These are phyloP conservation scores for Neodiprion virginianus DNA, from an alignment of 1,140 invertebrate genomes.

Conservation along the genomic window DNA sequence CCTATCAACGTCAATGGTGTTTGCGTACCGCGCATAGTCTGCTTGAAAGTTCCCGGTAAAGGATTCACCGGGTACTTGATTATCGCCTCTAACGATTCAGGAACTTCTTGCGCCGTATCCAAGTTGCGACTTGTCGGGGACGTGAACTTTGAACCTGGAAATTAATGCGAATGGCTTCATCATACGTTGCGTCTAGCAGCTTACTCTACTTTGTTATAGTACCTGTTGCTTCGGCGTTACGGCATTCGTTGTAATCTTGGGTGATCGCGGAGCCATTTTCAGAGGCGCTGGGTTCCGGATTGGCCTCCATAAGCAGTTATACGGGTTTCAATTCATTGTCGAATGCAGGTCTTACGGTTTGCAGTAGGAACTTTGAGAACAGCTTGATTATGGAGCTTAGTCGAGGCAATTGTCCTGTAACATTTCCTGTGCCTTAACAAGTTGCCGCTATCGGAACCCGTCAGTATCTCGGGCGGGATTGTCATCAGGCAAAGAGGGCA, in stretches of 20 bases:
- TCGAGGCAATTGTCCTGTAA: background rate
- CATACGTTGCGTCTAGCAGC: background rate
- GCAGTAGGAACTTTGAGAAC: background rate
- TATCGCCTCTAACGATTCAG: background rate
- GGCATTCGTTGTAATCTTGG: background rate
- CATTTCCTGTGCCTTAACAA: background rate
- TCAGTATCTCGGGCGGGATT: background rate
- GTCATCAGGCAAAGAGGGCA: conserved; percentile 4
- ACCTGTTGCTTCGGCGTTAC: background rate
- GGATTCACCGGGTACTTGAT: background rate
- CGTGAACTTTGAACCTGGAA: background rate
- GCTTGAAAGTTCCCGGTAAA: background rate
- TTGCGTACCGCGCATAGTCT: background rate
- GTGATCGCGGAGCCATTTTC: background rate
- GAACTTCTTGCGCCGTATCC: background rate
- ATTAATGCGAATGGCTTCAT: background rate
- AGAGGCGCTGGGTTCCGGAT: background rate
- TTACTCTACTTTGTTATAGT: no score
- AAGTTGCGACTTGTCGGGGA: background rate
- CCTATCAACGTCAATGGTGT: conserved; percentile 1
- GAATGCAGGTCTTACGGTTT: background rate
- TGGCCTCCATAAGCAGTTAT: background rate
- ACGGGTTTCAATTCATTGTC: background rate
- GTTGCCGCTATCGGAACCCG: background rate
- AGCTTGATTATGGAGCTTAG: background rate